phyloP scores from a whole-genome alignment of 2,888 invertebrate genomes.

The Drosophila vallismaia region DNA sequence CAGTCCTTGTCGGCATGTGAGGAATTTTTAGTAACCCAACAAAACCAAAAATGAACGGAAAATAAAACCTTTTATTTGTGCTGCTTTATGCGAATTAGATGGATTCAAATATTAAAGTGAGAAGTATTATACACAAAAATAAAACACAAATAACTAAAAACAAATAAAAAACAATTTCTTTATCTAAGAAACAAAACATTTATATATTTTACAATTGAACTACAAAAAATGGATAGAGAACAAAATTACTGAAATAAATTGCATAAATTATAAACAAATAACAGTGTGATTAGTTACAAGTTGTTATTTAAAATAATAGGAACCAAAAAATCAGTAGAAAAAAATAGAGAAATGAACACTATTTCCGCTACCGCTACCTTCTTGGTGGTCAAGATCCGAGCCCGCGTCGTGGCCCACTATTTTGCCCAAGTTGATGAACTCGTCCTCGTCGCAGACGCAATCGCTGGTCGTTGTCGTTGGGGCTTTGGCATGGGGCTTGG shows the following conservation, averaged over 20 bases:
- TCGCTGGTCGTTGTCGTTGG: conserved; percentile 55
- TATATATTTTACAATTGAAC: conserved; percentile 6
- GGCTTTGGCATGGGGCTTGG: conserved; percentile 32
- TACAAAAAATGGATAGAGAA: conserved; percentile 3
- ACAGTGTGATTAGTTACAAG: neutral
- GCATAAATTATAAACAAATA: conserved; percentile 4
- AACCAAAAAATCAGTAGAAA: conserved; percentile 12
- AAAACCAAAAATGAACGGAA: conserved; percentile 16
- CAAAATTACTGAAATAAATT: conserved; percentile 16
- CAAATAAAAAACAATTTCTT: neutral
- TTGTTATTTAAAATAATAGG: neutral
- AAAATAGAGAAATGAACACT: conserved; percentile 28
- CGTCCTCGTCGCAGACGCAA: conserved; percentile 72
- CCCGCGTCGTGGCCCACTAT: conserved; percentile 44
- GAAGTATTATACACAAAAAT: conserved; percentile 6
- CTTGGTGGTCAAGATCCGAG: conserved; percentile 43
- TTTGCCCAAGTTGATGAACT: conserved; percentile 51
- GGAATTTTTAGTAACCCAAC: conserved; percentile 66
- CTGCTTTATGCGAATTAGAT: conserved; percentile 43
- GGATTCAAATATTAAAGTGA: conserved; percentile 22
- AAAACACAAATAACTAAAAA: conserved; percentile 3
- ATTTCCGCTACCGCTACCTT: conserved; percentile 67
- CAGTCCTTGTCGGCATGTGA: conserved; percentile 70
- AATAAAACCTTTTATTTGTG: conserved; percentile 54
- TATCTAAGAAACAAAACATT: neutral